A percentile compares a stretch with the other conserved stretches of the same genome.
Conservation (phyloP, 2,888 invertebrate genomes). For the Cyrtodaria siliqua region DNA sequence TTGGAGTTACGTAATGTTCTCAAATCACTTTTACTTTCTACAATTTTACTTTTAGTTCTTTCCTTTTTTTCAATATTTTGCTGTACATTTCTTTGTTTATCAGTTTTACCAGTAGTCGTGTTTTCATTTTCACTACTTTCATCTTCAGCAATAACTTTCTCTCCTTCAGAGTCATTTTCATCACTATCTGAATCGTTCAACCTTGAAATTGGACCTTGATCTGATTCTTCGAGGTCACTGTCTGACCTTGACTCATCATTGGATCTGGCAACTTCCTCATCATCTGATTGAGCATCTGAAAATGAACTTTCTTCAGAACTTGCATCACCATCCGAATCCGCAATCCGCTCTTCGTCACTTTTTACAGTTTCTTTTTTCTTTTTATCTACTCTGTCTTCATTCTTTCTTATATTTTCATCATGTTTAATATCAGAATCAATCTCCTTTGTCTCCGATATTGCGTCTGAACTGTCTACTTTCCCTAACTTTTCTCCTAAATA, state of each 20-base stretch:
- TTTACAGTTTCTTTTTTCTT: neutral
- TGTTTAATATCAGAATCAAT: neutral
- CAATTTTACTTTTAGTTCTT: neutral
- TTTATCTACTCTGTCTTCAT: neutral
- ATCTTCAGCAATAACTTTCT: neutral
- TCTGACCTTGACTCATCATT: conserved; percentile 7
- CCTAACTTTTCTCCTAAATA: conserved; percentile 65
- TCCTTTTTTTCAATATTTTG: neutral
- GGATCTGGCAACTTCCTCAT: neutral
- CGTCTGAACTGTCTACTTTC: neutral
- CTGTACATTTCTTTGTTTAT: neutral
- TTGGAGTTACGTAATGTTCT: too few species aligned
- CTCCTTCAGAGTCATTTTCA: conserved; percentile 1
- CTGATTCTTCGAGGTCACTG: conserved; percentile 11
- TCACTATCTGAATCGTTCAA: conserved; percentile 2
- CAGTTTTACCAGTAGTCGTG: neutral
- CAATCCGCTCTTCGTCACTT: too few species aligned
- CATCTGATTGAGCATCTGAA: neutral
- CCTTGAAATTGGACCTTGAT: too few species aligned
- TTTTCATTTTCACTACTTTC: neutral
- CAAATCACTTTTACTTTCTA: too few species aligned
- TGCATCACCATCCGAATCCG: too few species aligned
- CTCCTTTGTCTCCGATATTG: neutral
- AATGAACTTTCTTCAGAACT: neutral
- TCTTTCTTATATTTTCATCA: conserved; percentile 8